Conservation (phyloP, 2,888 invertebrate species). For the Drosophila mercatorum region DNA sequence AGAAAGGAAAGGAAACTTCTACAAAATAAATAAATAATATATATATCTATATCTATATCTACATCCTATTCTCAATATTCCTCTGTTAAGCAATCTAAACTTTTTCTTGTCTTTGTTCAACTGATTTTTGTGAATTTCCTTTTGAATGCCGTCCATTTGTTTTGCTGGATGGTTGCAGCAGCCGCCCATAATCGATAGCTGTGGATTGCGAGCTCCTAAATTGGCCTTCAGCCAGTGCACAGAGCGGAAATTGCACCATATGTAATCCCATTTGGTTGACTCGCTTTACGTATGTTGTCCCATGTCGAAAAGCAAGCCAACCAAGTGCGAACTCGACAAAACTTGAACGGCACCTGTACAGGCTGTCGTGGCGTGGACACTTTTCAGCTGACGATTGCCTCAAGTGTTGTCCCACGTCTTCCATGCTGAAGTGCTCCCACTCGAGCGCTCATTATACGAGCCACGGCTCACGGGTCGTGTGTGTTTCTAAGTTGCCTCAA, state of each 20-base stretch:
- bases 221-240: slow-evolving; percentile 31
- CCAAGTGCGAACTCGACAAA: slow-evolving; percentile 10
- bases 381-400: slow-evolving; percentile 35
- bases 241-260: slow-evolving; percentile 48
- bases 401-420: slow-evolving; percentile 29
- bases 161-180: slow-evolving; percentile 15
- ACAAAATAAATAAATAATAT: no score
- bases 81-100: neutral
- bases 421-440: slow-evolving; percentile 24
- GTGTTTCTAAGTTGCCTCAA: slow-evolving; percentile 14
- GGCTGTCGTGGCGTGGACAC: slow-evolving; percentile 26
- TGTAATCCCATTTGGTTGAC: slow-evolving; percentile 54
- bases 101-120: slow-evolving; percentile 7
- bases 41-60: neutral
- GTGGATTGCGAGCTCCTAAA: slow-evolving; percentile 2
- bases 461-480: slow-evolving; percentile 13
- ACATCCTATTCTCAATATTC: neutral
- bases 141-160: neutral
- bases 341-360: slow-evolving; percentile 38
- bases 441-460: slow-evolving; percentile 46
- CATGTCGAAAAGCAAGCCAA: slow-evolving; percentile 40
- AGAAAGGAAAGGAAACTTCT: no score
- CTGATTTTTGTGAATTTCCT: slow-evolving; percentile 17
- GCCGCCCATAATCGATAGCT: slow-evolving; percentile 42
- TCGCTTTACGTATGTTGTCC: slow-evolving; percentile 34